Percentiles rank a stretch among this genome's conserved stretches.
Evolutionary conservation across 2,888 invertebrate genomes (phyloP).

Genomic region (Noctua janthina): DNA sequence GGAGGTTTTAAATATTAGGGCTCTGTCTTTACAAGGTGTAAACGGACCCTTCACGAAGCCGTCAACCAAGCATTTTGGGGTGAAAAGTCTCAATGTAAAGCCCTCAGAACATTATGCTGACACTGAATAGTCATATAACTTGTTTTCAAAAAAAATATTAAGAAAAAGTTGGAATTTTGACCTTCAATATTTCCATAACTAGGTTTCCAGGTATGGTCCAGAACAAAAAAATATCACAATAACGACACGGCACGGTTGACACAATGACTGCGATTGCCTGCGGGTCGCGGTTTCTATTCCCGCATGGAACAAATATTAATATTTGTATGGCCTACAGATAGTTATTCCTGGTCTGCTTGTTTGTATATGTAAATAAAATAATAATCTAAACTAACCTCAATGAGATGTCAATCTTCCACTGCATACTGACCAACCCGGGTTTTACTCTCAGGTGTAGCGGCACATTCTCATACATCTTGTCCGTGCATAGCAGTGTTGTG

Average conservation of each 20-base stretch:
- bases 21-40: not conserved
- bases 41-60: not conserved
- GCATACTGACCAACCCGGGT: conserved; percentile 77
- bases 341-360: no score
- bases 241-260: not conserved
- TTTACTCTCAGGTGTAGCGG: conserved; percentile 79
- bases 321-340: not conserved
- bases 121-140: no score
- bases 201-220: no score
- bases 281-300: not conserved
- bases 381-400: conserved; percentile 73
- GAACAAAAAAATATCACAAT: no score
- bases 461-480: conserved; percentile 80
- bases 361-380: no score
- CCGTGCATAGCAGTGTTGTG: conserved; percentile 77
- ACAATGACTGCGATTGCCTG: not conserved
- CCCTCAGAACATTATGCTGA: no score
- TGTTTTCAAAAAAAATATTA: no score
- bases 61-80: not conserved
- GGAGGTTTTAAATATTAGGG: not conserved
- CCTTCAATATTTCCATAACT: no score
- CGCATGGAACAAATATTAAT: not conserved
- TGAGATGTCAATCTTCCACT: conserved; percentile 86
- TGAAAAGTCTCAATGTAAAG: not conserved
- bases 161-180: no score